A percentile compares a stretch with the other conserved stretches of the same genome.
These are phyloP conservation scores for Patagioenas fasciata DNA, from an alignment of 2,113 vertebrate genomes.

Conservation along the genomic window DNA sequence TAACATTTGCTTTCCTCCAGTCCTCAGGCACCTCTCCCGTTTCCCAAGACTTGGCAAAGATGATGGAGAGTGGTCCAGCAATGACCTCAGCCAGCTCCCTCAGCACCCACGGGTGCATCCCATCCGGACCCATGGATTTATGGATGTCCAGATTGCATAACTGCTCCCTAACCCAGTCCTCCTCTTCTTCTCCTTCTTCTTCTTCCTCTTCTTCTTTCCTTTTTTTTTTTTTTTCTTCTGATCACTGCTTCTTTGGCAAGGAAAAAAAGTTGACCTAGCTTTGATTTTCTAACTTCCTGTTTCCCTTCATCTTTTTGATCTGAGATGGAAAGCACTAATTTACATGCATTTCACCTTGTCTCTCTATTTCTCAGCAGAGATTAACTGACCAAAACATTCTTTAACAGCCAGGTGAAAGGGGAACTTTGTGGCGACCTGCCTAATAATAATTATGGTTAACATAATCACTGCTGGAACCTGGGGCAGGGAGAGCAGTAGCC, in stretches of 20 bases:
- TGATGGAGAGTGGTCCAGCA: no score
- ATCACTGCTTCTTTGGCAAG: neutral
- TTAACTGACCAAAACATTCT: neutral
- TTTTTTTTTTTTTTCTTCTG: neutral
- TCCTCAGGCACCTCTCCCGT: no score
- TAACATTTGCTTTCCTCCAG: no score
- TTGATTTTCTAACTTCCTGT: neutral
- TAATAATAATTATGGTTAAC: neutral
- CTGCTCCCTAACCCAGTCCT: no score
- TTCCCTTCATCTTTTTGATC: neutral
- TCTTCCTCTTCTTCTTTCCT: no score
- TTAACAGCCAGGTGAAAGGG: neutral
- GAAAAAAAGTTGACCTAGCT: neutral
- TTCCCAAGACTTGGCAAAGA: no score
- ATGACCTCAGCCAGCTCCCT: no score
- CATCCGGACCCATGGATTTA: no score
- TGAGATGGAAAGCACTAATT: neutral
- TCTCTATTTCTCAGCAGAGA: neutral
- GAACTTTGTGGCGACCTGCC: neutral
- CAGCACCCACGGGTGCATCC: no score
- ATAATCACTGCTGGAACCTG: neutral
- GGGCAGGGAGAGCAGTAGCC: neutral
- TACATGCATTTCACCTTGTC: neutral
- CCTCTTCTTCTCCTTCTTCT: no score
- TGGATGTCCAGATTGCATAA: no score